A percentile compares a stretch with the other conserved stretches of the same genome.
These are phyloP conservation scores for Apteryx owenii DNA, from an alignment of 2,113 vertebrate genomes.

Conservation along the genomic window DNA sequence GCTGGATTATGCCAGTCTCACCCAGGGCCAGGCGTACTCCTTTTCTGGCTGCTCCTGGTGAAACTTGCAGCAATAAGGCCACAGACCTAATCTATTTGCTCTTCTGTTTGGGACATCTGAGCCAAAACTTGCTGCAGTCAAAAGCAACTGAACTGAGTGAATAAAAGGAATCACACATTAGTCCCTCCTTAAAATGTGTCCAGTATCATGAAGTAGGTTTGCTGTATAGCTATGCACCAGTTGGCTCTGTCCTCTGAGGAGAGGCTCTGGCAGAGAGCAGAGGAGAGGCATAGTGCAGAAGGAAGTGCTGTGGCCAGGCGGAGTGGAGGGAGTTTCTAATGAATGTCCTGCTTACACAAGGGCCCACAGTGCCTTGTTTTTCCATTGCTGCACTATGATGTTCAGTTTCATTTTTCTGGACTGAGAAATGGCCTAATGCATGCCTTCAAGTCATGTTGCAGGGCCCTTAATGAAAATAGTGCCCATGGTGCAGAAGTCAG, in stretches of 20 bases:
- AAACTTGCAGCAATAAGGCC: background rate
- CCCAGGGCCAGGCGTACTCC: background rate
- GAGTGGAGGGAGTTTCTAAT: background rate
- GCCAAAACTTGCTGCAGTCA: background rate
- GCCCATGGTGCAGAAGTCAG: background rate
- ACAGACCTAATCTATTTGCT: background rate
- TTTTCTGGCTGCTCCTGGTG: background rate
- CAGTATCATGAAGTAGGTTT: background rate
- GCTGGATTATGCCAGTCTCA: background rate
- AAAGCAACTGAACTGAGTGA: background rate
- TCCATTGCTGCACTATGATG: background rate
- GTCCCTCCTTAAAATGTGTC: background rate
- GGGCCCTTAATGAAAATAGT: background rate
- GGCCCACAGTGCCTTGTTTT: background rate
- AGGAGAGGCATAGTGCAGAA: background rate
- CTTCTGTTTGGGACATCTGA: background rate
- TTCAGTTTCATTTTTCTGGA: background rate
- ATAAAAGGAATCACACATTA: background rate
- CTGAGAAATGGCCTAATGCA: background rate
- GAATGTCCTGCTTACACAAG: background rate
- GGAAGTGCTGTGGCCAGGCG: rapidly evolving
- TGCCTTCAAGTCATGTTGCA: background rate
- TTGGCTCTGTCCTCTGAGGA: background rate
- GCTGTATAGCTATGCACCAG: background rate
- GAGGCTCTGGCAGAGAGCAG: rapidly evolving